phyloP scores from a whole-genome alignment of 1,140 invertebrate species.

The Lepidotrigona ventralis region DNA sequence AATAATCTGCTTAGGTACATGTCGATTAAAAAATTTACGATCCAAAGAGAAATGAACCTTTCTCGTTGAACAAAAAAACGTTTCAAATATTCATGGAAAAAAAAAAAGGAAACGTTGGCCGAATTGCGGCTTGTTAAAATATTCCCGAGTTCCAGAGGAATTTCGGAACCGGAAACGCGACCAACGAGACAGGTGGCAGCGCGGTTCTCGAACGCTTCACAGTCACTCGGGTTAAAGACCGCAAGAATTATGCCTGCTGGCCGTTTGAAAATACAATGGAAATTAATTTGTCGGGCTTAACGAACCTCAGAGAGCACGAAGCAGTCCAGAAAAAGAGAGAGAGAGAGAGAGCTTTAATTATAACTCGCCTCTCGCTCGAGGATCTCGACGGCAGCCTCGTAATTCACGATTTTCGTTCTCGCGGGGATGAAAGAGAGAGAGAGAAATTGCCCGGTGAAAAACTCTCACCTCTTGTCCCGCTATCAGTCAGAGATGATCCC shows the following conservation, averaged over 20 bases:
- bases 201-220: background rate
- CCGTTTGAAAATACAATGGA: conserved; percentile 53
- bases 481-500: conserved; percentile 11
- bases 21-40: background rate
- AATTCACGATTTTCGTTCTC: background rate
- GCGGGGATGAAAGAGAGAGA: background rate
- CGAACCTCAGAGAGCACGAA: conserved; percentile 49
- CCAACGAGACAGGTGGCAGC: background rate
- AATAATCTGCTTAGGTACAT: too few relatives aligned
- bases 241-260: conserved; percentile 39
- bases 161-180: conserved; percentile 25
- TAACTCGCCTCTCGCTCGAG: background rate
- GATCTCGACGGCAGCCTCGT: background rate
- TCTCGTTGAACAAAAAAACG: too few relatives aligned
- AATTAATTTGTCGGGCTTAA: conserved; percentile 61
- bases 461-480: background rate
- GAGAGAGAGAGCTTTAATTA: conserved; percentile 44
- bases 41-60: fast-evolving
- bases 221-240: background rate
- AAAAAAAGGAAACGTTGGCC: too few relatives aligned
- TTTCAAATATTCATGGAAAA: background rate
- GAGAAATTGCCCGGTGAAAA: background rate
- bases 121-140: background rate
- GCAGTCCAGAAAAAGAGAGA: conserved; percentile 6
- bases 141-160: background rate